A percentile compares a stretch with the other conserved stretches of the same genome.
phyloP scores from a whole-genome alignment of 2,888 invertebrate species.

The Prenolepis imparis region DNA sequence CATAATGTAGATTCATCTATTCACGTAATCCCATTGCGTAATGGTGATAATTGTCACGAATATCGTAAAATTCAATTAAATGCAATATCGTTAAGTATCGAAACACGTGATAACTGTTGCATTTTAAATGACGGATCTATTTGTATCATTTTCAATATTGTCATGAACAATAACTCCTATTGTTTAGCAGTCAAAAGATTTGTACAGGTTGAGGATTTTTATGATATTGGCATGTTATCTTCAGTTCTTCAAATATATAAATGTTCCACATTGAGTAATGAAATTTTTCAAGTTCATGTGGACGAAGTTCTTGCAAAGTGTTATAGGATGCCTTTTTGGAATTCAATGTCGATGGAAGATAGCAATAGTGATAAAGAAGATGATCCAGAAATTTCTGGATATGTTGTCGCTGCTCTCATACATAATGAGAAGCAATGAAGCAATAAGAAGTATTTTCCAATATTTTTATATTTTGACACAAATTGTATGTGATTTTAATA shows the following conservation, averaged over 20 bases:
- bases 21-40: background rate
- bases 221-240: background rate
- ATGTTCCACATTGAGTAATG: background rate
- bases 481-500: background rate
- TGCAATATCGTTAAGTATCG: background rate
- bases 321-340: slow-evolving; percentile 12
- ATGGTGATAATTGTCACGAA: background rate
- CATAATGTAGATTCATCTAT: background rate
- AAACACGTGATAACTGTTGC: slow-evolving; percentile 5
- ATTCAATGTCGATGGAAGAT: background rate
- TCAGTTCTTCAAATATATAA: background rate
- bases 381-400: background rate
- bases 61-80: slow-evolving; percentile 10
- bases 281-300: background rate
- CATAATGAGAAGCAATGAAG: background rate
- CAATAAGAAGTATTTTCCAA: background rate
- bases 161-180: background rate
- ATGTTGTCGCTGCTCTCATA: background rate
- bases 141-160: background rate
- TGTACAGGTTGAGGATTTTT: background rate
- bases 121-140: background rate
- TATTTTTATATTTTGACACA: background rate
- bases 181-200: background rate
- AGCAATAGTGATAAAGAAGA: background rate
- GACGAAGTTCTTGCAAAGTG: slow-evolving; percentile 5